phyloP scores from a whole-genome alignment of 1,140 invertebrate genomes.

The Caenorhabditis tropicalis region DNA sequence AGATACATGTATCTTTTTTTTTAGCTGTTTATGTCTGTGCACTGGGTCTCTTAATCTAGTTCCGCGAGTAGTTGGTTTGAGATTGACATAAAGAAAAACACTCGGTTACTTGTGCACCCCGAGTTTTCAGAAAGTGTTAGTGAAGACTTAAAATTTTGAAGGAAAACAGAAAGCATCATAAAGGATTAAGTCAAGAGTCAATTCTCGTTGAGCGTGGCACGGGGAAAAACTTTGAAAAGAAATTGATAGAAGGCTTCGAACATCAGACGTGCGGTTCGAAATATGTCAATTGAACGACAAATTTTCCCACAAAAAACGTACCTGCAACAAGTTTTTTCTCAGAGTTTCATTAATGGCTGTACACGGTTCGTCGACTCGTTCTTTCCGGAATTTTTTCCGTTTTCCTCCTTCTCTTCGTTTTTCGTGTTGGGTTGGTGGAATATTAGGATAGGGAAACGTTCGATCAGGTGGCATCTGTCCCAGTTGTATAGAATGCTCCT shows the following conservation, averaged over 20 bases:
- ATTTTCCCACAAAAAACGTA: conserved; percentile 34
- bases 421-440: neutral
- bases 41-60: neutral
- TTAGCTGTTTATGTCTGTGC: neutral
- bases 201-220: neutral
- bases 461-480: conserved; percentile 7
- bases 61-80: neutral
- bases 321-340: conserved; percentile 65
- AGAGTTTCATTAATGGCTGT: conserved; percentile 63
- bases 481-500: neutral
- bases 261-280: neutral
- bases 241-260: conserved; percentile 19
- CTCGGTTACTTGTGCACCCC: too few relatives aligned
- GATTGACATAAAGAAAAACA: neutral
- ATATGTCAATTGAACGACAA: neutral
- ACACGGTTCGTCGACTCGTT: conserved; percentile 51
- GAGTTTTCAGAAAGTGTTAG: too few relatives aligned
- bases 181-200: neutral
- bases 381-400: conserved; percentile 23
- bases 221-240: neutral
- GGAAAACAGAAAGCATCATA: neutral
- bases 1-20: neutral
- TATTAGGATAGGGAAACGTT: conserved; percentile 6
- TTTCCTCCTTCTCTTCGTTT: neutral
- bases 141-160: neutral